Evolutionary conservation across 2,888 invertebrate genomes (phyloP), one percentile per base, ranked within the genome.

Genomic region (Parascotia fuliginaria): DNA sequence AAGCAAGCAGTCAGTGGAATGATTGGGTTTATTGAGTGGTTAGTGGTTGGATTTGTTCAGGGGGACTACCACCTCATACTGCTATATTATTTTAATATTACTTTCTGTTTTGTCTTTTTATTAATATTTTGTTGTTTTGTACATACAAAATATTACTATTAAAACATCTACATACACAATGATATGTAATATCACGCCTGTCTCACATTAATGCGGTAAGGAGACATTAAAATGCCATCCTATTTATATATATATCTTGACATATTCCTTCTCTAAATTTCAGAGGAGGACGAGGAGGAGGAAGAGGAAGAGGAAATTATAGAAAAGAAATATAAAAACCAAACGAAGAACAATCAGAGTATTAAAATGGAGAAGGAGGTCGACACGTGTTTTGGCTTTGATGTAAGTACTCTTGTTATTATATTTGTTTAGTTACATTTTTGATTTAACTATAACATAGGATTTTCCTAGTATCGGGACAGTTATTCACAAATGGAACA

Each of bases 381-480:
- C 85, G 94, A 96, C 75, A 95, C 95, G 12, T 97, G 97, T 81
- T 97, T 97, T 65, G 97, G 97, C 1, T 97, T 97, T 86, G 96
- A 96, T 82, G 96, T 95, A 77, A 92, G 93, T 92, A 29, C 3
- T 2, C 7, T 6, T 15, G n/a, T n/a, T 13, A 22, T 31, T 6
- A 16, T 32, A 44, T 29, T 29, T n/a, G 29, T 12, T 6, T 11
- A n/a, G 55, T 41, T 38, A 33, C 9, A 12, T 3, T 4, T 24
- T 4, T 7, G 24, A 9, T 9, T 9, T 24, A 7, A 7, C 1
- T 24, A 4, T 9, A 24, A 9, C 24, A 24, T 4, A 6, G 24
- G 24, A 24, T 7, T 24, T 4, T 2, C 6, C 24, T 24, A 9
- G 7, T 19, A 24, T 7, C 24, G 1, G 3, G 24, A 24, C 7